Percentiles rank a stretch among this genome's conserved stretches.
phyloP scores from a whole-genome alignment of 2,113 vertebrate genomes.

The Nothoprocta perdicaria region DNA sequence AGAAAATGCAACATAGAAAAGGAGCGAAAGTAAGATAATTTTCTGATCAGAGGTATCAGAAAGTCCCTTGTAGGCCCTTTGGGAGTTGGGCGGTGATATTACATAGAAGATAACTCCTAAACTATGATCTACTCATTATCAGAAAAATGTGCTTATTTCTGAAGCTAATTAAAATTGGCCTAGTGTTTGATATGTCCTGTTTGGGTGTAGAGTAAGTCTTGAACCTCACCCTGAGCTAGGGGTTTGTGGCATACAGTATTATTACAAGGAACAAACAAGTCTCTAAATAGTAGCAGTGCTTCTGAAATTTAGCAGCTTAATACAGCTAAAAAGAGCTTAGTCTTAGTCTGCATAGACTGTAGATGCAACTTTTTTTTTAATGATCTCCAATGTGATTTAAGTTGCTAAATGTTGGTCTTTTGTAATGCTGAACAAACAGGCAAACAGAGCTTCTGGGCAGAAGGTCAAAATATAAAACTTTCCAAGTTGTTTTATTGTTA shows the following conservation, averaged over 20 bases:
- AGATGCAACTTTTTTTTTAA: neutral
- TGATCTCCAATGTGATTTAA: neutral
- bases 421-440: neutral
- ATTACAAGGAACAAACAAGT: neutral
- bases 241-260: neutral
- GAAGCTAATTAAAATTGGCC: too few species aligned
- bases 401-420: neutral
- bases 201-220: neutral
- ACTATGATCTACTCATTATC: too few species aligned
- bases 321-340: too few species aligned
- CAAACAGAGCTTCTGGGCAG: neutral
- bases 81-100: too few species aligned
- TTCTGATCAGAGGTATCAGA: neutral
- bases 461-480: neutral
- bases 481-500: neutral
- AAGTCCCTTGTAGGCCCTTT: neutral
- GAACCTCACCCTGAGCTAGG: neutral
- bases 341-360: neutral
- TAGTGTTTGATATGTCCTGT: neutral
- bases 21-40: neutral
- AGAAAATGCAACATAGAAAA: neutral
- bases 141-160: too few species aligned
- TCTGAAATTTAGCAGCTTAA: neutral
- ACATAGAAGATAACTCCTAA: too few species aligned
- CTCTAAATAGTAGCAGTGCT: fast-evolving